phyloP scores from a whole-genome alignment of 2,797 vertebrate genomes.

The Platyrinchus mystaceus region DNA sequence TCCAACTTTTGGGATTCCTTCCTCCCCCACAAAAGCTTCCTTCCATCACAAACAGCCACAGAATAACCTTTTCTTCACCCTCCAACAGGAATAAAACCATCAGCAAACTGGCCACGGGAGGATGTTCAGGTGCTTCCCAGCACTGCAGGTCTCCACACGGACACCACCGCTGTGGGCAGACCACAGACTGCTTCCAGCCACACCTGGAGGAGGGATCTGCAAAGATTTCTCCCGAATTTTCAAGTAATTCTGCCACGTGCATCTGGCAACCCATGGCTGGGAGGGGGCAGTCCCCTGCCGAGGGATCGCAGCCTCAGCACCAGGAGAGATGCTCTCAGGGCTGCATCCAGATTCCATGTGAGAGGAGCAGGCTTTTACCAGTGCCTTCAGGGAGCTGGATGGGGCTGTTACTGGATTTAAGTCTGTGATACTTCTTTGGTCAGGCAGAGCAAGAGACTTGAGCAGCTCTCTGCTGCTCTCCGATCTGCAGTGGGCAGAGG shows the following conservation, averaged over 20 bases:
- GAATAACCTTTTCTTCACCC: neutral
- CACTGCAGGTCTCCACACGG: rapidly evolving
- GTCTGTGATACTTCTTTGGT: constrained; percentile 67
- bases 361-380: neutral
- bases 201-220: neutral
- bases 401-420: neutral
- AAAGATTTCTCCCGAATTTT: neutral
- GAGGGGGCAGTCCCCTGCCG: neutral
- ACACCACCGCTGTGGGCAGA: neutral
- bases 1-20: neutral
- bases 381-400: neutral
- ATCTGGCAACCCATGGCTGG: neutral
- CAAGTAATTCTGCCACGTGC: constrained; percentile 20
- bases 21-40: neutral
- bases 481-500: neutral
- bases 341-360: neutral
- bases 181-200: neutral
- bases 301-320: neutral
- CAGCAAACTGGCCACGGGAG: rapidly evolving
- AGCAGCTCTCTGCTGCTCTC: constrained; percentile 49
- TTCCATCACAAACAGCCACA: neutral
- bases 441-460: constrained; percentile 39
- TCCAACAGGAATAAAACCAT: neutral
- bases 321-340: neutral
- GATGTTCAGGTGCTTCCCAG: neutral